Evolutionary conservation across 2,113 vertebrate species (phyloP).

Genomic region (Microcebus ravelobensis): DNA sequence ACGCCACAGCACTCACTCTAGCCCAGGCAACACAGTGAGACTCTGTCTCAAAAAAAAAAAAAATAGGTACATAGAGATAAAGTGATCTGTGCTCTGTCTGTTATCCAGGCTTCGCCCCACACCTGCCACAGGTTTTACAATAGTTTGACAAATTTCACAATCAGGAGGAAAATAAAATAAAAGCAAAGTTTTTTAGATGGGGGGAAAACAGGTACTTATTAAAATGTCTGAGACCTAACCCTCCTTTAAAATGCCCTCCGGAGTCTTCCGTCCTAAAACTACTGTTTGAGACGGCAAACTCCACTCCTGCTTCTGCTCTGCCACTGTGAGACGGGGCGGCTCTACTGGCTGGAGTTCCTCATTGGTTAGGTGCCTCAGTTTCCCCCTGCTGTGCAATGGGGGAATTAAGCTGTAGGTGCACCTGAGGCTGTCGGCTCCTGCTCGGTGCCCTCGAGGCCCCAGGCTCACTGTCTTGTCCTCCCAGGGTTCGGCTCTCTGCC

Average conservation of each 20-base stretch:
- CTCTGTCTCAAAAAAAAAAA: too few species aligned
- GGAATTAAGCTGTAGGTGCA: neutral
- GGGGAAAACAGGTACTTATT: neutral
- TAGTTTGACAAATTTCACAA: neutral
- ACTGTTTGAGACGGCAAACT: neutral
- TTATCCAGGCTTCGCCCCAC: neutral
- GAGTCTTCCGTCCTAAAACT: neutral
- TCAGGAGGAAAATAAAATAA: neutral
- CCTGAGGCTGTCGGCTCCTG: neutral
- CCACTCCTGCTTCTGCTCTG: neutral
- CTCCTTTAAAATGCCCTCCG: neutral
- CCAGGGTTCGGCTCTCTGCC: slow-evolving; percentile 94
- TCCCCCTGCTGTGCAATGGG: neutral
- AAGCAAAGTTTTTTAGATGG: neutral
- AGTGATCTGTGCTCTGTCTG: accelerated
- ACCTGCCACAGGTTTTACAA: neutral
- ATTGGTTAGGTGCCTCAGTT: neutral
- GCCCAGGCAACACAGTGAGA: too few species aligned
- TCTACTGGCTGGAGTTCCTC: neutral
- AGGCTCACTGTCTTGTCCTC: neutral
- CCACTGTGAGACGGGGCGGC: neutral
- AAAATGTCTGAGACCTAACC: neutral
- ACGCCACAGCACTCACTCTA: too few species aligned
- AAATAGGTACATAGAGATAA: neutral
- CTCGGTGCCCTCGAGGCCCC: too few species aligned